Evolutionary conservation across 2,797 vertebrate genomes (phyloP), one percentile per base, ranked within the genome.

Genomic region (Lerista edwardsae): DNA sequence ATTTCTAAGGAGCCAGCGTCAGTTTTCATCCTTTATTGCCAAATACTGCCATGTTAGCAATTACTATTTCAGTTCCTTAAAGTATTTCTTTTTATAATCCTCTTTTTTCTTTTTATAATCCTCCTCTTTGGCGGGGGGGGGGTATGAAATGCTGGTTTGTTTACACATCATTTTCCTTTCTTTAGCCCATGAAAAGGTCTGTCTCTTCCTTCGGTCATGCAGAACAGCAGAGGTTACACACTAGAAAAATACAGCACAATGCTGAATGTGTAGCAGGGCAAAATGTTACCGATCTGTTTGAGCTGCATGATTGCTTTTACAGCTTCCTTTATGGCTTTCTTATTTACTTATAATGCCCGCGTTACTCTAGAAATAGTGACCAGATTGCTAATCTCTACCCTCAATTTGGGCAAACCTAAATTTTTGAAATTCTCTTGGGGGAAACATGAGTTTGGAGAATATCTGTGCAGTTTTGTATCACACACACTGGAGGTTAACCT

Each of bases 381-480:
- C 36, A 89, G 36, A 17, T 84, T 89, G 36, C 55, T 84, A 41
- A 67, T 65, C 44, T 80, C 73, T 84, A 75, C 39, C 84, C 39
- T 68, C 83, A n/a, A 68, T 82, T 83, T 87, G 81, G 31, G 41
- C 73, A 84, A 77, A 75, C 59, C 62, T 1, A 72, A 84, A 87
- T 39, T 69, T 41, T 76, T 88, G 34, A 31, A 65, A 72, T 75
- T 86, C 44, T 88, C 86, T 71, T 25, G 85, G 73, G 57, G 57
- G 71, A n/a, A 59, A 36, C 68, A 61, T 10, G 31, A 83, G n/a
- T 91, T 90, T 85, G 84, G 75, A 61, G 90, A 90, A 82, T 39
- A 15, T 27, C 19, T 65, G 15, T 34, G 57, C n/a, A 73, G 51
- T 67, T 74, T 83, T 87, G 71, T 81, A 41, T 91, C 90, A 87